Base-by-base conservation (phyloP, 1,140 invertebrate species). In the Drosophila rhopaloa region DNA sequence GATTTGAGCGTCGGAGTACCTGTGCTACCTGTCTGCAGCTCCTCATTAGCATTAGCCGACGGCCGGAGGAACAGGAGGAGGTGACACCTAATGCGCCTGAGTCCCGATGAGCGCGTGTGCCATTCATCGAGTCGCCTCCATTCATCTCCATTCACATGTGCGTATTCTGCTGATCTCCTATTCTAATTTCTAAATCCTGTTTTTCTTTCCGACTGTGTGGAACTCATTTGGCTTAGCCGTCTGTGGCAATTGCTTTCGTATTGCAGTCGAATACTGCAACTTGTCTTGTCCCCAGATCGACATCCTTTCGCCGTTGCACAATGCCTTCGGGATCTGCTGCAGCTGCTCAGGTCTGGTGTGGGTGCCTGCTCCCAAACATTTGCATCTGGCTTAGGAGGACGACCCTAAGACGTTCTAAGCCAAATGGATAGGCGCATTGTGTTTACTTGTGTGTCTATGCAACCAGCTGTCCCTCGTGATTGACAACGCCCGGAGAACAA, bases 211-310 rank as follows among this genome's bases (percentile, higher is more conserved):
- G 1, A 14, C 10, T 38, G 43, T 44, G 11, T 14, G 50, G 57
- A 67, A 67, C 60, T 60, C 61, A 74, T 60, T 79, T 61, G 60
- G 80, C 80, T 82, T 76, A 83, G 61, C 24, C 38, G 48, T 16
- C 53, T 4, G 13, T 1, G 19, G 35, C 41, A 43, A 71, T 62
- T 67, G 80, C 80, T 62, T 75, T 82, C 74, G 54, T 75, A 82
- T 81, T 81, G 79, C 70, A 47, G 46, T 40, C 41, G 66, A 81
- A 81, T 83, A 59, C 67, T 79, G 80, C 71, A 77, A 75, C 72
- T 54, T 51, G 65, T 44, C 51, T 9, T 24, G 13, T 40, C 76
- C 11, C 38, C 4, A 27, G 9, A 35, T 27, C 44, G 67, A 55
- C 77, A 85, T 84, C 76, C 81, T 65, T 76, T 76, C 27, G 41